These are phyloP conservation scores for Myoxocephalus aenaeus DNA, from an alignment of 2,797 vertebrate species.

Conservation along the genomic window DNA sequence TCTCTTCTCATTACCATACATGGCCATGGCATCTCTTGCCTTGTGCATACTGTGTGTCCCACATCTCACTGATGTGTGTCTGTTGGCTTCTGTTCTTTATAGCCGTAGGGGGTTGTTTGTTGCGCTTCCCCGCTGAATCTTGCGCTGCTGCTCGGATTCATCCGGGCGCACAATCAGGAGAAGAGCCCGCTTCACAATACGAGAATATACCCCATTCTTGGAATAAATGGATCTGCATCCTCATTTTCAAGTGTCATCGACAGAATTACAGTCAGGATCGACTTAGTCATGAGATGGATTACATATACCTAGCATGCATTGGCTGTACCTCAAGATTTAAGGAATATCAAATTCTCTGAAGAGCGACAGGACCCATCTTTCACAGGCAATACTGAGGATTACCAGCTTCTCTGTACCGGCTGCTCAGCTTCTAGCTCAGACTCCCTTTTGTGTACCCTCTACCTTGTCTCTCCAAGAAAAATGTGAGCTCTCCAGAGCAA, in stretches of 20 bases:
- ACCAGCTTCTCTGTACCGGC: constrained; percentile 34
- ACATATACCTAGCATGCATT: constrained; percentile 27
- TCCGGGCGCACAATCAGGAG: constrained; percentile 26
- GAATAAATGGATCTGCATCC: constrained; percentile 30
- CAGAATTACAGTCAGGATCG: constrained; percentile 36
- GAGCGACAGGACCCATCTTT: constrained; percentile 13
- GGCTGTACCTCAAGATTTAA: constrained; percentile 30
- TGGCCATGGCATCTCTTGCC: constrained; percentile 39
- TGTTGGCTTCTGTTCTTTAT: constrained; percentile 48
- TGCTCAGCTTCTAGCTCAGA: constrained; percentile 35
- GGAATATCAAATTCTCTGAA: constrained; percentile 26
- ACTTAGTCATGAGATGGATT: constrained; percentile 36
- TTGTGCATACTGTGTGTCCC: constrained; percentile 43
- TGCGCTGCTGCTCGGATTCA: constrained; percentile 42
- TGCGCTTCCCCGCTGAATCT: constrained; percentile 39
- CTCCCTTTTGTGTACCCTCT: constrained; percentile 15
- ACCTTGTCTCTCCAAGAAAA: constrained; percentile 6
- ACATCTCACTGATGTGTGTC: constrained; percentile 34
- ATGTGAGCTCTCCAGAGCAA: constrained; percentile 39
- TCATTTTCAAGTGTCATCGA: constrained; percentile 23
- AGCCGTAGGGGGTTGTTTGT: constrained; percentile 52
- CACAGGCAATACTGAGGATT: constrained; percentile 31
- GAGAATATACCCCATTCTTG: constrained; percentile 29
- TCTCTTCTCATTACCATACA: constrained; percentile 55
- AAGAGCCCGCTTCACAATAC: constrained; percentile 31